Evolutionary conservation across 2,113 vertebrate genomes (phyloP).

Genomic region (Rhabdornis inornatus): DNA sequence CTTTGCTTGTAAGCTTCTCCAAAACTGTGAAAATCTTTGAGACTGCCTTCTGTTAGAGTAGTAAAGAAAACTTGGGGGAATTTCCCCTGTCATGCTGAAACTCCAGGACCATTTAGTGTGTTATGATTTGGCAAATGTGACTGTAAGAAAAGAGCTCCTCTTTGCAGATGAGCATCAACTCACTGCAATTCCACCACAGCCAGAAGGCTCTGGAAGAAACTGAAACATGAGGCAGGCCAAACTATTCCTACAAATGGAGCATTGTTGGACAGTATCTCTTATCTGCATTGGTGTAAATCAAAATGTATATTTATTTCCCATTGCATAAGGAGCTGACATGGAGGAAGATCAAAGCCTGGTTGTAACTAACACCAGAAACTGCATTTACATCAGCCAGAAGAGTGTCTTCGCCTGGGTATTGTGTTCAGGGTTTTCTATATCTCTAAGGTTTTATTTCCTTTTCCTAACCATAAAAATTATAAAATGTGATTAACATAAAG

Average conservation of each 20-base stretch:
- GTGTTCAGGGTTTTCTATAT: neutral
- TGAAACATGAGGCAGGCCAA: neutral
- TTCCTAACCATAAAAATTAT: conserved; percentile 28
- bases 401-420: neutral
- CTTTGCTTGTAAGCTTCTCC: neutral
- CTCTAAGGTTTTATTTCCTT: conserved; percentile 16
- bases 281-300: neutral
- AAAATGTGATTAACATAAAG: conserved; percentile 14
- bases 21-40: neutral
- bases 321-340: neutral
- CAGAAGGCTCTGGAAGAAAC: neutral
- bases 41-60: neutral
- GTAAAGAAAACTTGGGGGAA: neutral
- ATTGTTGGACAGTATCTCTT: neutral
- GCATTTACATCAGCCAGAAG: neutral
- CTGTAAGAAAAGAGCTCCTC: neutral
- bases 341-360: neutral
- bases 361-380: conserved; percentile 7
- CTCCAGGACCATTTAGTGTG: neutral
- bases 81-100: conserved; percentile 6
- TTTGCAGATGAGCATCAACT: neutral
- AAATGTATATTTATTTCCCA: neutral
- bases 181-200: neutral
- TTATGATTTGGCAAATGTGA: neutral
- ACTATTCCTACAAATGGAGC: neutral